Percentiles rank a stretch among this genome's conserved stretches.
Evolutionary conservation across 2,113 vertebrate genomes (phyloP).

Genomic region (Myotis lucifugus): DNA sequence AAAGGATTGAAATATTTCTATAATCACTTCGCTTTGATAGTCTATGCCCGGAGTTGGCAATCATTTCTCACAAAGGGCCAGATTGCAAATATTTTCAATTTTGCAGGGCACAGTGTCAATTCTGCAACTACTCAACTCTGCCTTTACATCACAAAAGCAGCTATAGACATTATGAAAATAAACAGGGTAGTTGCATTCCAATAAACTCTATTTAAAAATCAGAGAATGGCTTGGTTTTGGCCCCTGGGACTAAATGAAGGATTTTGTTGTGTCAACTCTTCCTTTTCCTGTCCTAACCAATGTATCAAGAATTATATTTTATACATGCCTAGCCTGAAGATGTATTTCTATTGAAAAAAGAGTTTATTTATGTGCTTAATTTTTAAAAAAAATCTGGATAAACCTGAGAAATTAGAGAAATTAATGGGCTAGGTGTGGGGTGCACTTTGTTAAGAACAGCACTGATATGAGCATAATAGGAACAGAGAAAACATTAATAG

Average conservation of each 20-base stretch:
- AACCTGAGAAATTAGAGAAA: constrained; percentile 5
- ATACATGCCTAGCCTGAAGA: background rate
- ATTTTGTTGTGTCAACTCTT: background rate
- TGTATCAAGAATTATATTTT: background rate
- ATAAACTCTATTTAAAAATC: constrained; percentile 12
- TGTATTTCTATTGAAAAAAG: background rate
- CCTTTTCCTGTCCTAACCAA: background rate
- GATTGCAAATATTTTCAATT: background rate
- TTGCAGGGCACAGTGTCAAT: background rate
- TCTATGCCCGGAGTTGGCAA: background rate
- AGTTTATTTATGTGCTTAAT: background rate
- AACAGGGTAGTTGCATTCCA: background rate
- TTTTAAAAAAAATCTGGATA: background rate
- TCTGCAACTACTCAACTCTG: background rate
- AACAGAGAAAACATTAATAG: background rate
- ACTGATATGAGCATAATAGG: background rate
- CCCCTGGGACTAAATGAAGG: background rate
- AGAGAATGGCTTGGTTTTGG: background rate
- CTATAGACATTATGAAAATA: background rate
- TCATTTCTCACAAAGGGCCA: background rate
- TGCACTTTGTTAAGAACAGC: background rate
- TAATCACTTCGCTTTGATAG: background rate
- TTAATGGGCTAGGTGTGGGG: background rate
- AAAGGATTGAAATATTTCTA: constrained; percentile 11
- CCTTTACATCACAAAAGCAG: constrained; percentile 4